Base-by-base conservation (phyloP, 2,888 invertebrate genomes). In the Amaurobius ferox region DNA sequence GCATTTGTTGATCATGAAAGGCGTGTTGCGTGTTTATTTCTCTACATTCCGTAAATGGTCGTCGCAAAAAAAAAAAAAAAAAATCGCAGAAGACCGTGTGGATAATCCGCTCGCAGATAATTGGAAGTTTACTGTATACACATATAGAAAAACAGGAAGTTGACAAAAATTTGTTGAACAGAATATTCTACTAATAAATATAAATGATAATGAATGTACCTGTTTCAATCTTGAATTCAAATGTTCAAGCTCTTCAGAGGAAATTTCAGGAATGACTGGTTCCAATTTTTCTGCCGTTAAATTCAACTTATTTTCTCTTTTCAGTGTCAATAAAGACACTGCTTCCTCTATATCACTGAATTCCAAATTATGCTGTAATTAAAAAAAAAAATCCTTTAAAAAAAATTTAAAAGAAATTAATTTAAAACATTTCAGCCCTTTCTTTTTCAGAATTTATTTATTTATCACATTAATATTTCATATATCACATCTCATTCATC, bases 271-370 rank as follows among this genome's bases (percentile, higher is more conserved):
- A 3, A 9, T 9, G 3, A 9, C 6, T 35, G 35, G 19, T 5
- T 71, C 29, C 6, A 29, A 29, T 44, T 11, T 16, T n/a, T 61
- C 26, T 16, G 30, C 23, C 28, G 19, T 23, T 19, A 35, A 35
- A 35, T 62, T 62, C 35, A 35, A 23, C 30, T 90, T 88, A 16
- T 91, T 83, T 26, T 88, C 87, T 29, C 89, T 89, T 48, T 90
- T 90, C 87, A 91, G 90, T 87, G 91, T 91, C 7, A 92, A 90
- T 19, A 92, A 86, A 48, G 91, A 90, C 35, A 92, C 76, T 0
- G 92, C 91, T 85, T 91, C 92, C 87, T 91, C 91, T 23, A 92
- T 90, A 89, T 92, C 92, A 55, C 71, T 61, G 40, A 87, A 77
- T 55, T 77, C 61, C 11, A 80, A 29, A 29, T 67, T 30, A 32